Conservation (phyloP, 2,797 vertebrate genomes). For the Odontamblyopus lacepedii region DNA sequence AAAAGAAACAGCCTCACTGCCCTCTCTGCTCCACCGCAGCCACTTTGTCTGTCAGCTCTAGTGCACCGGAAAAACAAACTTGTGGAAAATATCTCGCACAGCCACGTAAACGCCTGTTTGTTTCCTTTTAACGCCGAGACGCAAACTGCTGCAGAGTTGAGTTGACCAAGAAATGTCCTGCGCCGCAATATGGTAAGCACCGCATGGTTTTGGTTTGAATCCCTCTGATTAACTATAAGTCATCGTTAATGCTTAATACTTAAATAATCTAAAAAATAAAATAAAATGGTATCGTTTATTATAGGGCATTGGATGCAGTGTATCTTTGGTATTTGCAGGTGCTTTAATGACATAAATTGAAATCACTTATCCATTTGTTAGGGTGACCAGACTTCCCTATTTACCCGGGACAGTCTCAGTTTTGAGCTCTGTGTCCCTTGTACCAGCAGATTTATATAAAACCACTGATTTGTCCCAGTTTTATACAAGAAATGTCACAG, state of each 20-base stretch:
- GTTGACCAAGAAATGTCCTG: constrained; percentile 53
- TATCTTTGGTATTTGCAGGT: not conserved
- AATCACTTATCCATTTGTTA: constrained; percentile 18
- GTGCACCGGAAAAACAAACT: not conserved
- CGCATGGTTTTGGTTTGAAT: constrained; percentile 6
- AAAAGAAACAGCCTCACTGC: constrained; percentile 47
- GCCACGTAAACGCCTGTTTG: constrained; percentile 28
- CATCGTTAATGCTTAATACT: too few relatives aligned
- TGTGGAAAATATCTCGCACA: constrained; percentile 29
- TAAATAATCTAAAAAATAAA: too few relatives aligned
- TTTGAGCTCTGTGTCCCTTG: too few relatives aligned
- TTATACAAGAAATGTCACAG: too few relatives aligned
- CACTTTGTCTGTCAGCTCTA: constrained; percentile 16
- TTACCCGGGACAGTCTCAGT: too few relatives aligned
- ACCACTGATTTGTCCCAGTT: too few relatives aligned
- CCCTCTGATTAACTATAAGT: too few relatives aligned
- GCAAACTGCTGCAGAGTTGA: constrained; percentile 30
- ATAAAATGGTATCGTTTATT: too few relatives aligned
- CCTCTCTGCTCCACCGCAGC: constrained; percentile 10
- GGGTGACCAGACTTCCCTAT: too few relatives aligned
- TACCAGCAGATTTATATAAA: too few relatives aligned
- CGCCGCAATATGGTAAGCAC: constrained; percentile 65
- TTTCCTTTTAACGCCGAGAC: constrained; percentile 21
- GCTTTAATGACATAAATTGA: not conserved
- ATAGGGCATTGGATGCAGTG: not conserved